These are phyloP conservation scores for Trypoxylon attenuatum DNA, from an alignment of 2,888 invertebrate genomes.

Conservation along the genomic window DNA sequence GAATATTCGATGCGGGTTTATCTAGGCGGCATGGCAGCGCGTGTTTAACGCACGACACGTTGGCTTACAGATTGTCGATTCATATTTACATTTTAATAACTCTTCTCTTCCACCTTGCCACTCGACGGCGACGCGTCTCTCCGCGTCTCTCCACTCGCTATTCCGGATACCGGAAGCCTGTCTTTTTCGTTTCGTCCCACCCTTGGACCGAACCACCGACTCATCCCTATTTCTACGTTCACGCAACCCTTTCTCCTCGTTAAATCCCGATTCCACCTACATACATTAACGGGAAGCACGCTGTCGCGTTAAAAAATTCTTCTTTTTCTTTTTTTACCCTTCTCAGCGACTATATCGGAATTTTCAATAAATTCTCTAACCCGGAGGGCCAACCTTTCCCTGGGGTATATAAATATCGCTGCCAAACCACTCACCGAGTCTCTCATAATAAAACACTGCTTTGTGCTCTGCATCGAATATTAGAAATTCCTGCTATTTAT, in stretches of 20 bases:
- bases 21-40: conserved; percentile 39
- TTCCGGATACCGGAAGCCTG: conserved; percentile 14
- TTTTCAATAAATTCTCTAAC: background rate
- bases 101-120: conserved; percentile 51
- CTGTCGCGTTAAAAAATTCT: conserved; percentile 27
- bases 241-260: conserved; percentile 1
- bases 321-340: conserved; percentile 6
- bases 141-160: conserved; percentile 17
- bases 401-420: background rate
- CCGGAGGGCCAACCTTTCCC: background rate
- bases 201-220: background rate
- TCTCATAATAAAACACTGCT: too few relatives aligned
- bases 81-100: conserved; percentile 66
- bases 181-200: conserved; percentile 7
- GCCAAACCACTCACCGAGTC: background rate
- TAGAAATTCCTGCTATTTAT: too few relatives aligned
- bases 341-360: conserved; percentile 1
- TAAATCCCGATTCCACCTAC: conserved; percentile 15
- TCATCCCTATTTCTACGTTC: background rate
- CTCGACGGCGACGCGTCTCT: conserved; percentile 24
- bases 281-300: conserved; percentile 19
- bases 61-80: conserved; percentile 59
- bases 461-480: too few relatives aligned
- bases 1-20: conserved; percentile 50
- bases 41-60: conserved; percentile 50